Percentiles rank a stretch among this genome's conserved stretches.
phyloP scores from a whole-genome alignment of 2,113 vertebrate species.

The Otocyon megalotis region DNA sequence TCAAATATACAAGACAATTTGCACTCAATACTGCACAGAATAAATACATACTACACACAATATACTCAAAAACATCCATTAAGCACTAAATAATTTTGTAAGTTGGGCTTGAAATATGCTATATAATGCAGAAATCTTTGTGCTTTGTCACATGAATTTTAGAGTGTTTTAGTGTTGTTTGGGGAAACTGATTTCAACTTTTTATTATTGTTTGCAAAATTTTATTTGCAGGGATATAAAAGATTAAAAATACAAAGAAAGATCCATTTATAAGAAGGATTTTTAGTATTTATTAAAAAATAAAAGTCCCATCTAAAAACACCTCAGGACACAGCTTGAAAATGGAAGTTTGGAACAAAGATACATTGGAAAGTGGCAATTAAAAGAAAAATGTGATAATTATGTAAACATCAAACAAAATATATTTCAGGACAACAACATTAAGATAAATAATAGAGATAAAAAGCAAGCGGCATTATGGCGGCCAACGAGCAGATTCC shows the following conservation, averaged over 20 bases:
- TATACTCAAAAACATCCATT: background rate
- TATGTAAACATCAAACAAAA: background rate
- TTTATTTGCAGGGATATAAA: background rate
- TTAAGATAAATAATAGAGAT: background rate
- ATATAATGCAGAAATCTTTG: background rate
- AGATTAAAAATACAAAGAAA: constrained; percentile 24
- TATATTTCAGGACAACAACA: background rate
- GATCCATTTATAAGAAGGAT: background rate
- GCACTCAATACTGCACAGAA: background rate
- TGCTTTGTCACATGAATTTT: constrained; percentile 19
- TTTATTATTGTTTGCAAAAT: background rate
- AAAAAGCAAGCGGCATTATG: background rate
- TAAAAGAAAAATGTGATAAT: background rate
- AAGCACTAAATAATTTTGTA: background rate
- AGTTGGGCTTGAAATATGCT: background rate
- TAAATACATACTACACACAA: background rate
- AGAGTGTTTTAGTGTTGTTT: background rate
- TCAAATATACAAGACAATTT: background rate
- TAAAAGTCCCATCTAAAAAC: background rate
- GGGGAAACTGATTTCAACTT: background rate
- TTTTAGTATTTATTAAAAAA: constrained; percentile 42
- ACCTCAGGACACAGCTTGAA: background rate
- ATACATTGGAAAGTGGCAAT: background rate
- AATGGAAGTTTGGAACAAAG: background rate
- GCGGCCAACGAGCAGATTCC: no score